These are phyloP conservation scores for Philypnodon macrostomus DNA, from an alignment of 2,797 vertebrate species.

Conservation along the genomic window DNA sequence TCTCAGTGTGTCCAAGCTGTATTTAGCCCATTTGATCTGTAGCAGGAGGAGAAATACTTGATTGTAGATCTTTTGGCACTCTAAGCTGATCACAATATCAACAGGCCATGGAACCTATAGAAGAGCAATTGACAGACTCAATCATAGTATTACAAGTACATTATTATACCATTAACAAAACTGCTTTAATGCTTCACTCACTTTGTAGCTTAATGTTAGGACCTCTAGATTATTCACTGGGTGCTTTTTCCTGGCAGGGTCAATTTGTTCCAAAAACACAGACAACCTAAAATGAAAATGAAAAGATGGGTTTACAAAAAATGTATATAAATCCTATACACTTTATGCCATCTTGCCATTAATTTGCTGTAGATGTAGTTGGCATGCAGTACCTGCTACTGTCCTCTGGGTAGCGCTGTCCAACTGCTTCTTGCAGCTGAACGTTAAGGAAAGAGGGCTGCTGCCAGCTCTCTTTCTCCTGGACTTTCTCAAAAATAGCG, in stretches of 20 bases:
- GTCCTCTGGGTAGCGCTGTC: constrained; percentile 91
- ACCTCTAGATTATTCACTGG: constrained; percentile 94
- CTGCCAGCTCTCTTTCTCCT: constrained; percentile 95
- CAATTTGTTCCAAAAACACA: constrained; percentile 87
- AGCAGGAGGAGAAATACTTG: constrained; percentile 95
- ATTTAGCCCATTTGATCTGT: constrained; percentile 99
- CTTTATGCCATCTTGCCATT: too few relatives aligned
- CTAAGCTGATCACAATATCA: constrained; percentile 96
- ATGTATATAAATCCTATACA: not conserved
- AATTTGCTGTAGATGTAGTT: too few relatives aligned
- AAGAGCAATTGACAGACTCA: too few relatives aligned
- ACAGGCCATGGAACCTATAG: constrained; percentile 97
- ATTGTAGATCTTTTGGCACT: constrained; percentile 99
- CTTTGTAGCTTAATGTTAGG: constrained; percentile 94
- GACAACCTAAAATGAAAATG: constrained; percentile 77
- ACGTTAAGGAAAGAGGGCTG: constrained; percentile 91
- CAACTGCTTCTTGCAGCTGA: constrained; percentile 93
- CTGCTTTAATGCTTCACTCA: constrained; percentile 35
- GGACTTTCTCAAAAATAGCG: constrained; percentile 96
- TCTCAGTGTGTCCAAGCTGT: constrained; percentile 91
- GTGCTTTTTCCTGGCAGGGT: constrained; percentile 90
- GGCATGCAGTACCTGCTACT: constrained; percentile 81
- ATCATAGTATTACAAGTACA: not conserved
- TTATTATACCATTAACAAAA: not conserved
- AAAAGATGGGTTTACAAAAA: too few relatives aligned